Base-by-base conservation (phyloP, 2,888 invertebrate genomes). In the Charanyca ferruginea region DNA sequence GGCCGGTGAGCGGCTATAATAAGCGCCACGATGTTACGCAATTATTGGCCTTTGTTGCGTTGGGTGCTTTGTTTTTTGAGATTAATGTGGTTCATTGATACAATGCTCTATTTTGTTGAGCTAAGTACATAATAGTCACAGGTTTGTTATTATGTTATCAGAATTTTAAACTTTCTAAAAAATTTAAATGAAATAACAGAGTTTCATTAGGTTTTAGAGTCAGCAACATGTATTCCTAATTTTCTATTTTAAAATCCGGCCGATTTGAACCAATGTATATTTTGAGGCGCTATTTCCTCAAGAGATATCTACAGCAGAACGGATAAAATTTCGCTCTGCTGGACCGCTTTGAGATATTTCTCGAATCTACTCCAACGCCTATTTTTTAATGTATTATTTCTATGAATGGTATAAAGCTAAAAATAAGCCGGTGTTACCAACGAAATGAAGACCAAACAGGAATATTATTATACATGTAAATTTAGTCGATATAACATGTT, bases 1-100 rank as follows among this genome's bases (percentile, higher is more conserved):
- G 57, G 65, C 54, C 62, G 55, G 35, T 52, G 58, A 55, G 62
- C 52, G 51, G 44, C 52, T 62, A 62, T 66, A 81, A 74, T 79
- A 79, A 72, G 62, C 80, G 64, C 55, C 72, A 52, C 69, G 58
- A 70, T 76, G 68, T 79, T 68, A 76, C 72, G 54, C 61, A 79
- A 81, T 79, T 68, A 76, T 79, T 62, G 53, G 52, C 66, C 58
- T 69, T 81, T 75, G 70, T 81, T 66, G 52, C 23, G 59, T 32
- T 58, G 5, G 28, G 6, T 20, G 44, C 35, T 74, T 75, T 74
- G 49, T 78, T 74, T 75, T 78, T 74, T 59, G 8, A 32, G 54
- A 78, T 61, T 61, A 55, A 59, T 74, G 28, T 28, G 35, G 28
- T 68, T 57, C 8, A 35, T 16, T 35, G 13, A 47, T 53, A 20